Base-by-base conservation (phyloP, 2,888 invertebrate species). In the Serripes groenlandicus region DNA sequence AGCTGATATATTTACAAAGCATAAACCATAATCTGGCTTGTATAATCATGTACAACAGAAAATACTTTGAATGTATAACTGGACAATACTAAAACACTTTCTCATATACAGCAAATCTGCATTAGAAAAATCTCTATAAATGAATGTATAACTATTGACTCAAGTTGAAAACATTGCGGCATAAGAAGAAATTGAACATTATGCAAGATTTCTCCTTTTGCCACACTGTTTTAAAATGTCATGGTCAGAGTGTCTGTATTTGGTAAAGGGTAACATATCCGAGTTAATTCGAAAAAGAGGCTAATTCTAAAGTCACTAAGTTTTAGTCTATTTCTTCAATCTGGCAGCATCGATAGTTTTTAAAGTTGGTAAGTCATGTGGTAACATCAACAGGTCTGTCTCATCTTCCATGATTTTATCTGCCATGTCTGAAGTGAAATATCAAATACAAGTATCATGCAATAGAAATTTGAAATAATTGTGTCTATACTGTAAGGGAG, bases 331-430 rank as follows among this genome's bases (percentile, higher is more conserved):
- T 56, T 68, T 66, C 58, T 76, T 73, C n/a, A 72, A 42, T 49
- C 85, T 68, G 5, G 66, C 82, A 18, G 81, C 85, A 34, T 85
- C 86, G 42, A 86, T 86, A 34, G 74, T 64, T 3, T 73, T 35
- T 49, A 86, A 15, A 21, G 80, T 83, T 18, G 97, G 97, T 0
- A 97, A 94, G 7, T 97, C 97, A 79, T 96, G 96, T 0, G 97
- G 97, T 94, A 96, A 95, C 83, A 96, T 96, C n/a, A 97, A 94
- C 70, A 96, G 94, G 64, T 96, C 96, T 18, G 95, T 95, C 92
- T 97, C 97, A 89, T 97, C 96, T 73, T 96, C 96, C 96, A 97
- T 96, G 80, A 97, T 97, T 94, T 97, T 96, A 92, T 97, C 97
- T 32, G 97, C 97, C 95, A 97, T 97, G 95, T 96, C 97, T 96